Conservation (phyloP, 2,888 invertebrate species). For the Chrysodeixis includens region DNA sequence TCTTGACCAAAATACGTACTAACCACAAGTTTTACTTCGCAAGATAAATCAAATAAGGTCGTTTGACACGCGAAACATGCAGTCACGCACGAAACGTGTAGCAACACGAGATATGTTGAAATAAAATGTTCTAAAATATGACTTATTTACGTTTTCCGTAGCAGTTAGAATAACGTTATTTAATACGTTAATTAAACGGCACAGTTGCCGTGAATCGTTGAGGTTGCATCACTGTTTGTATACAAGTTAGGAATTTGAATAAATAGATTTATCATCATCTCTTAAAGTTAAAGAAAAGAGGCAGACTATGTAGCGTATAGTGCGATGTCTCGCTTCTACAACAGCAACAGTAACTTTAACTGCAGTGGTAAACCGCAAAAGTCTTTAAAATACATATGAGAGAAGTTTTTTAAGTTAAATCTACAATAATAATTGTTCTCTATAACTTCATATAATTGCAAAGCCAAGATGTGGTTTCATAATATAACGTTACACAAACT, state of each 20-base stretch:
- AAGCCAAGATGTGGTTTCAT: not conserved
- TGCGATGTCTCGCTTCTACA: too few relatives aligned
- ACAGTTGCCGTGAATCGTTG: not conserved
- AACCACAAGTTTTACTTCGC: conserved; percentile 30
- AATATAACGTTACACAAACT: not conserved
- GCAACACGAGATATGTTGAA: conserved; percentile 17
- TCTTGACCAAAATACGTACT: conserved; percentile 36
- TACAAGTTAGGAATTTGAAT: not conserved
- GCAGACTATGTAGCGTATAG: too few relatives aligned
- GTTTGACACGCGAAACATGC: conserved; percentile 33
- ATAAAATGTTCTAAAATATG: conserved; percentile 19
- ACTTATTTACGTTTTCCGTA: conserved; percentile 9
- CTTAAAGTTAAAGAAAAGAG: too few relatives aligned
- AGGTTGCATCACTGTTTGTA: not conserved
- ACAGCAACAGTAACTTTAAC: too few relatives aligned
- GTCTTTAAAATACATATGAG: too few relatives aligned
- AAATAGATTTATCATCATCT: not conserved
- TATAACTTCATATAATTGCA: too few relatives aligned
- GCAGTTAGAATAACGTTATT: conserved; percentile 8
- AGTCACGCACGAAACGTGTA: conserved; percentile 35
- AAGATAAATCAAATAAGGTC: conserved; percentile 38
- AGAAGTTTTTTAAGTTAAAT: too few relatives aligned
- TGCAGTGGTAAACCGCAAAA: too few relatives aligned
- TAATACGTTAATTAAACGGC: not conserved
- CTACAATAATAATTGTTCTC: too few relatives aligned